phyloP scores from a whole-genome alignment of 2,888 invertebrate species.

The Nomada ruficornis region DNA sequence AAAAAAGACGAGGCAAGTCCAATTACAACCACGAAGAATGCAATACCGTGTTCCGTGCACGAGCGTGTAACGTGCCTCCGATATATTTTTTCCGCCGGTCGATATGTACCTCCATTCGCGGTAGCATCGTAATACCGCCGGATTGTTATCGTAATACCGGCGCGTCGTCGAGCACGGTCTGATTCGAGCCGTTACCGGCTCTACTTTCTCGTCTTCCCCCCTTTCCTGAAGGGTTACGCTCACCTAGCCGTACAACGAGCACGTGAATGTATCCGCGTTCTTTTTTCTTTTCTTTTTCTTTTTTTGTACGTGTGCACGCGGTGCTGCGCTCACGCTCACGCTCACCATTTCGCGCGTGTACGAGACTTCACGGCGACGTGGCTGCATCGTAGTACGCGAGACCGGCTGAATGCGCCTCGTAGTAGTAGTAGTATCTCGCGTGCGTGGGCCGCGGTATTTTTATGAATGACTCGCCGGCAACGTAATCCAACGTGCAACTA shows the following conservation, averaged over 20 bases:
- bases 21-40: background rate
- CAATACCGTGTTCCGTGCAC: no score
- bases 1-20: no score
- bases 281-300: background rate
- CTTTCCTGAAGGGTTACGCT: constrained; percentile 48
- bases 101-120: background rate
- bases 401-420: constrained; percentile 50
- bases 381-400: constrained; percentile 69
- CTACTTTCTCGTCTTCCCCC: constrained; percentile 71
- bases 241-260: constrained; percentile 47
- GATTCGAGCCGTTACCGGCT: constrained; percentile 59
- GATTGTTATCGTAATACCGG: constrained; percentile 28
- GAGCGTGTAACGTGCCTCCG: background rate
- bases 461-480: constrained; percentile 80
- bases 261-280: constrained; percentile 53
- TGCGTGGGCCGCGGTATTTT: constrained; percentile 79
- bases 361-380: constrained; percentile 54
- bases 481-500: constrained; percentile 70
- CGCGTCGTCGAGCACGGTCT: constrained; percentile 30
- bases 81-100: background rate
- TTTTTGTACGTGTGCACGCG: background rate
- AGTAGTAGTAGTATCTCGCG: constrained; percentile 64
- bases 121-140: constrained; percentile 16
- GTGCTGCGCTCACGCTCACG: background rate
- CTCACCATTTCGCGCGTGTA: constrained; percentile 29